A percentile compares a stretch with the other conserved stretches of the same genome.
Evolutionary conservation across 37 sponge, comb jelly and placozoan genomes (phyloP).

Genomic region (Chondrilla cf. caribensis): DNA sequence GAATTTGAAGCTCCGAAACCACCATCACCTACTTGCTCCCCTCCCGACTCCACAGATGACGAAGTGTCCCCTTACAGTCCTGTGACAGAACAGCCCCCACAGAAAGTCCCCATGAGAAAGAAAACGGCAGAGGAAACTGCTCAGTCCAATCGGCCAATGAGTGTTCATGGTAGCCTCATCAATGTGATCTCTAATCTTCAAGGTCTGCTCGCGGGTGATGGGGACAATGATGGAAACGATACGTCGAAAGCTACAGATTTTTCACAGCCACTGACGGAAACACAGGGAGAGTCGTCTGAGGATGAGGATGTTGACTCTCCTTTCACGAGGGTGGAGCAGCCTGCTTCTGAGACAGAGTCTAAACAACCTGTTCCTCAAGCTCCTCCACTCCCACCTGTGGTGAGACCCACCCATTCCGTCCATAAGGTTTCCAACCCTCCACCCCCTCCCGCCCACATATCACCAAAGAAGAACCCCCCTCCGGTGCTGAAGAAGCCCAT

Average conservation of each 20-base stretch:
- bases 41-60: constrained; percentile 1
- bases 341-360: background rate
- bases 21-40: constrained; percentile 3
- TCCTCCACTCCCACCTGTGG: background rate
- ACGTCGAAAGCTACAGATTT: background rate
- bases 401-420: background rate
- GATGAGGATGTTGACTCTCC: background rate
- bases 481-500: constrained; percentile 8
- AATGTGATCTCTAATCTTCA: constrained; percentile 20
- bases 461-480: background rate
- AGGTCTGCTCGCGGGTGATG: constrained; percentile 5
- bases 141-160: background rate
- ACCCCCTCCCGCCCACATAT: background rate
- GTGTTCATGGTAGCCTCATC: constrained; percentile 20
- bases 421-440: background rate
- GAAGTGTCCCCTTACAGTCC: background rate
- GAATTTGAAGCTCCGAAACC: constrained; percentile 17
- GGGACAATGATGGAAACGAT: background rate
- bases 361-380: background rate
- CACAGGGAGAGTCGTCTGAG: background rate
- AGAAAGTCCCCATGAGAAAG: background rate
- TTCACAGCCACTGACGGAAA: constrained; percentile 1
- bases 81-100: background rate
- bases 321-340: background rate
- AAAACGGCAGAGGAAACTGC: too few species aligned